Evolutionary conservation across 2,797 vertebrate genomes (phyloP), one percentile per base, ranked within the genome.

Genomic region (Notamacropus eugenii): DNA sequence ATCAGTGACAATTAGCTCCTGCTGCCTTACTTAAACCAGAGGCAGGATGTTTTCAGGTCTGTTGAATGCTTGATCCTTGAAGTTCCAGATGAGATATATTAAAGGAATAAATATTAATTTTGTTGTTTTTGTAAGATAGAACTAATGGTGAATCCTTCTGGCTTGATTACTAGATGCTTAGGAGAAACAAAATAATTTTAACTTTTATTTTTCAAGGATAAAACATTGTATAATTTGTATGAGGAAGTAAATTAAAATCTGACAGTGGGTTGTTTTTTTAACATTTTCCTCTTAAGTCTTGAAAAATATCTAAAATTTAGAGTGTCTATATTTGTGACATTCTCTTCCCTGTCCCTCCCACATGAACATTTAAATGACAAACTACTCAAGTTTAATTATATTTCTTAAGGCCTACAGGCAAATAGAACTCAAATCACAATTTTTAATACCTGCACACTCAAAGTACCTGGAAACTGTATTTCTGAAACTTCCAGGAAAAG

Each of bases 341-440:
- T 74, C 62, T 74, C 34, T 40, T 74, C 62, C 34, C 34, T n/a
- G 62, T 74, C 16, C 34, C 34, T 74, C 62, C 62, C 62, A n/a
- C 62, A 74, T 6, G 9, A 74, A 22, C 34, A 59, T 92, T 92
- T 90, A 93, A 46, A 92, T 29, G 91, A 96, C 82, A 94, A 96
- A 93, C 57, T 93, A 54, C 57, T 40, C 46, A 52, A 74, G 74
- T 31, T 57, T 40, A 74, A 74, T 74, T 90, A 92, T 92, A 92
- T 96, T n/a, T 40, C 57, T n/a, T 93, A 55, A 0, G 1, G 50
- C 58, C 54, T 24, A 50, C 50, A 94, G 50, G 29, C 74, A 87
- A 46, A 87, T 22, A 87, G 40, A 46, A 87, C 74, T 87, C 74
- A 87, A 87, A 87, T 8, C 50, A 40, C 3, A 87, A 22, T 87